phyloP scores from a whole-genome alignment of 1,140 invertebrate genomes.

The Scaptomyza pallida region DNA sequence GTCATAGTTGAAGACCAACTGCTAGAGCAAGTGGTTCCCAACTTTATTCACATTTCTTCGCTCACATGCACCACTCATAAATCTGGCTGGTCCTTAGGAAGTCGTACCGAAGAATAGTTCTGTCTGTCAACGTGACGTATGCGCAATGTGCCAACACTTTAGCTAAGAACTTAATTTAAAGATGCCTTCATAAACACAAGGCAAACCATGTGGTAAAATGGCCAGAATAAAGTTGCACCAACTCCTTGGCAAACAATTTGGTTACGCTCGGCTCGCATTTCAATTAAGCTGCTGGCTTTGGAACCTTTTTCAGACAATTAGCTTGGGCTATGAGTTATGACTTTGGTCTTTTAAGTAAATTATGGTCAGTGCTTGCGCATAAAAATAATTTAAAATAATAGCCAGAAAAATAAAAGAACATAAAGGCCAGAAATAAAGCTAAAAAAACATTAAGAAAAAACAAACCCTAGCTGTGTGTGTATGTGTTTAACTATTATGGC shows the following conservation, averaged over 20 bases:
- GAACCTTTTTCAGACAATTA: conserved; percentile 34
- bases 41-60: conserved; percentile 21
- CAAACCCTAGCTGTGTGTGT: conserved; percentile 9
- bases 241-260: conserved; percentile 6
- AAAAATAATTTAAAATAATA: conserved; percentile 57
- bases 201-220: conserved; percentile 8
- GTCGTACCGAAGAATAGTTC: not conserved
- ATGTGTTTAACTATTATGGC: conserved; percentile 43
- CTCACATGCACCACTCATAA: conserved; percentile 23
- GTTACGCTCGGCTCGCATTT: conserved; percentile 15
- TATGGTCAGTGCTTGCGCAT: conserved; percentile 46
- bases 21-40: not conserved
- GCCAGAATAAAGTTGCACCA: not conserved
- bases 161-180: conserved; percentile 40
- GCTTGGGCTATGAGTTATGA: conserved; percentile 37
- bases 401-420: conserved; percentile 3
- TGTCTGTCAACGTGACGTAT: conserved; percentile 48
- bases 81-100: conserved; percentile 14
- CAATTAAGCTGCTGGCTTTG: conserved; percentile 34
- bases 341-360: conserved; percentile 43
- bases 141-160: conserved; percentile 35
- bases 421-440: conserved; percentile 3
- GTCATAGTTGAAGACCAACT: not conserved
- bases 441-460: conserved; percentile 5
- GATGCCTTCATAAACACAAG: conserved; percentile 24